A percentile compares a stretch with the other conserved stretches of the same genome.
These are phyloP conservation scores for Lophotriccus pileatus DNA, from an alignment of 2,797 vertebrate genomes.

Conservation along the genomic window DNA sequence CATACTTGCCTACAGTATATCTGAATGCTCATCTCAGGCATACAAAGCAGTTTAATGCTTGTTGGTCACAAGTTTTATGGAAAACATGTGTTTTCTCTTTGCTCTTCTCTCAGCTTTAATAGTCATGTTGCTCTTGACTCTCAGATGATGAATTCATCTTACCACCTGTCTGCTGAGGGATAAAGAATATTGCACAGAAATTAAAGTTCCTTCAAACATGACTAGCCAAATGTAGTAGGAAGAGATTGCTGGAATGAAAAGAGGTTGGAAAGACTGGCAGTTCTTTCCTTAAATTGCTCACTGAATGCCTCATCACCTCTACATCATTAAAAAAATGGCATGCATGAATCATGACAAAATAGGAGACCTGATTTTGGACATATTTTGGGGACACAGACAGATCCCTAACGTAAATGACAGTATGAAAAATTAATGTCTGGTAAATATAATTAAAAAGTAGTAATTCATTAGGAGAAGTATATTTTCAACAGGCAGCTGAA, in stretches of 20 bases:
- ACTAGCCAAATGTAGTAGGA: not conserved
- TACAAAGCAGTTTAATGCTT: not conserved
- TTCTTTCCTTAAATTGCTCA: not conserved
- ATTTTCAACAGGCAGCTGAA: not conserved
- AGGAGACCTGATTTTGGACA: not conserved
- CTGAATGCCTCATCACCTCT: not conserved
- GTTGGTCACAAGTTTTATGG: not conserved
- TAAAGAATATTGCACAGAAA: not conserved
- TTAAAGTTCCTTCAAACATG: not conserved
- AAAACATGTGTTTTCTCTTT: not conserved
- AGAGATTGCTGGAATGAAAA: not conserved
- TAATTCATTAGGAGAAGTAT: not conserved
- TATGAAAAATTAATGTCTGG: not conserved
- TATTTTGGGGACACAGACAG: not conserved
- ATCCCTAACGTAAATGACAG: not conserved
- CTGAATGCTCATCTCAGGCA: not conserved
- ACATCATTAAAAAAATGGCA: not conserved
- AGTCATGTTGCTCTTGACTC: not conserved
- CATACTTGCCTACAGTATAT: not conserved
- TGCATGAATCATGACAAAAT: not conserved
- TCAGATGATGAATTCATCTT: not conserved
- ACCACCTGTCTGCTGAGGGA: not conserved
- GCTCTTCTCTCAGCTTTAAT: not conserved
- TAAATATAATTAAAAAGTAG: not conserved
- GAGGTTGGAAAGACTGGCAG: not conserved